Evolutionary conservation across 92 coral and sea anemone genomes (phyloP).

Genomic region (Umimayanthus chanpuru): DNA sequence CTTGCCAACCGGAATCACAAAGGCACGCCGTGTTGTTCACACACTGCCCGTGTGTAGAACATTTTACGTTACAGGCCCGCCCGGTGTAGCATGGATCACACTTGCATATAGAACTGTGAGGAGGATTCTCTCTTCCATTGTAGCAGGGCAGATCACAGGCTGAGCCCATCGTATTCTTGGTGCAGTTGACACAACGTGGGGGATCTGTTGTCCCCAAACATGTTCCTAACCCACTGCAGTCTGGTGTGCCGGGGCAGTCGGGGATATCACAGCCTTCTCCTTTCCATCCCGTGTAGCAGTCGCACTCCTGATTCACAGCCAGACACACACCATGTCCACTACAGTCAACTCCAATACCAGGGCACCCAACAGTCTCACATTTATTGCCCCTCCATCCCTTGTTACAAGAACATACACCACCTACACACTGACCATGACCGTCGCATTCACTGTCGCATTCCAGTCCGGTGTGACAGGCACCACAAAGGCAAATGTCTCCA

Average conservation of each 20-base stretch:
- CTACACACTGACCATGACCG: slow-evolving; percentile 60
- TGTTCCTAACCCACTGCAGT: slow-evolving; percentile 60
- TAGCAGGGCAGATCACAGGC: slow-evolving; percentile 70
- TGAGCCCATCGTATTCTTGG: slow-evolving; percentile 65
- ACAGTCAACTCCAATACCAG: slow-evolving; percentile 63
- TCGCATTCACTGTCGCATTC: slow-evolving; percentile 67
- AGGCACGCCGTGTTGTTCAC: slow-evolving; percentile 44
- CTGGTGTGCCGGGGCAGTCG: slow-evolving; percentile 73
- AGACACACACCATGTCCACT: slow-evolving; percentile 68
- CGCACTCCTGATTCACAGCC: slow-evolving; percentile 65
- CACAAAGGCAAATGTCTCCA: slow-evolving; percentile 56
- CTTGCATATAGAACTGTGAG: slow-evolving; percentile 57
- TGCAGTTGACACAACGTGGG: slow-evolving; percentile 70
- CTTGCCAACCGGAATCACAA: slow-evolving; percentile 64
- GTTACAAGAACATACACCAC: slow-evolving; percentile 56
- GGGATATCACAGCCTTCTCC: slow-evolving; percentile 66
- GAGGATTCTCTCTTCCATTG: slow-evolving; percentile 63
- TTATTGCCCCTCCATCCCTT: slow-evolving; percentile 71
- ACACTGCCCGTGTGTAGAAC: slow-evolving; percentile 62
- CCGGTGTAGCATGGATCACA: slow-evolving; percentile 63
- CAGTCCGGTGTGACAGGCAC: slow-evolving; percentile 63
- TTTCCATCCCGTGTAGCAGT: slow-evolving; percentile 72
- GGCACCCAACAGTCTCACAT: slow-evolving; percentile 70
- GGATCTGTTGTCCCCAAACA: slow-evolving; percentile 63
- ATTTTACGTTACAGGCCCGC: slow-evolving; percentile 60